Conservation (phyloP, 2,113 vertebrate species). For the Chaetodon auriga region DNA sequence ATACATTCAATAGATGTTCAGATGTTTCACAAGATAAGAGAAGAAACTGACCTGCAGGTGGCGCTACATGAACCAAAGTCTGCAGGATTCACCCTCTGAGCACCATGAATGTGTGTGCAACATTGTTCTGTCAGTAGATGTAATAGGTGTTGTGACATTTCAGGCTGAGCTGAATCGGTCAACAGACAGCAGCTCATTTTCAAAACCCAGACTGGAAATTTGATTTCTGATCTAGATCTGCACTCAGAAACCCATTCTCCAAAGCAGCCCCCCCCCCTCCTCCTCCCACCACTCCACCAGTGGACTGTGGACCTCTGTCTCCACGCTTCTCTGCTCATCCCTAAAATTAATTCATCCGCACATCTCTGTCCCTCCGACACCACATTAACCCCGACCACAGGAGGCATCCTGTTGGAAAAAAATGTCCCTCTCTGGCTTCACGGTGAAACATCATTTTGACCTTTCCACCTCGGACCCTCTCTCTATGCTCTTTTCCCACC, state of each 20-base stretch:
- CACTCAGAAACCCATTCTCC: constrained; percentile 53
- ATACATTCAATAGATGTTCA: not conserved
- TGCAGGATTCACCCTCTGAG: not conserved
- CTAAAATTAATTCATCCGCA: constrained; percentile 88
- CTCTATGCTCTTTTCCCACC: constrained; percentile 66
- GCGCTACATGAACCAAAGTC: not conserved
- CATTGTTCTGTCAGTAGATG: too few relatives aligned
- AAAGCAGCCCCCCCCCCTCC: constrained; percentile 40
- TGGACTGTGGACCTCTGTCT: constrained; percentile 81
- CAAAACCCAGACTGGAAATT: not conserved
- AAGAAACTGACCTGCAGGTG: not conserved
- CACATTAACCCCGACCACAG: constrained; percentile 83
- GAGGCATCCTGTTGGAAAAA: constrained; percentile 85
- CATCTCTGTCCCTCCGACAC: constrained; percentile 81
- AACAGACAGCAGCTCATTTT: not conserved
- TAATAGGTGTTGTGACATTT: too few relatives aligned
- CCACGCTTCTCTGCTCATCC: constrained; percentile 86
- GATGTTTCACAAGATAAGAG: not conserved
- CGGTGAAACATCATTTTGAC: constrained; percentile 81
- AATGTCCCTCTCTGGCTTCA: constrained; percentile 73
- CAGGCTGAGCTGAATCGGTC: too few relatives aligned
- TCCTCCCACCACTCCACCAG: constrained; percentile 56
- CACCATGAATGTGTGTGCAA: not conserved
- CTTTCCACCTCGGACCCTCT: constrained; percentile 73
- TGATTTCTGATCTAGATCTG: constrained; percentile 11